Conservation (phyloP, 1,140 invertebrate species). For the Rhopalosiphum maidis region DNA sequence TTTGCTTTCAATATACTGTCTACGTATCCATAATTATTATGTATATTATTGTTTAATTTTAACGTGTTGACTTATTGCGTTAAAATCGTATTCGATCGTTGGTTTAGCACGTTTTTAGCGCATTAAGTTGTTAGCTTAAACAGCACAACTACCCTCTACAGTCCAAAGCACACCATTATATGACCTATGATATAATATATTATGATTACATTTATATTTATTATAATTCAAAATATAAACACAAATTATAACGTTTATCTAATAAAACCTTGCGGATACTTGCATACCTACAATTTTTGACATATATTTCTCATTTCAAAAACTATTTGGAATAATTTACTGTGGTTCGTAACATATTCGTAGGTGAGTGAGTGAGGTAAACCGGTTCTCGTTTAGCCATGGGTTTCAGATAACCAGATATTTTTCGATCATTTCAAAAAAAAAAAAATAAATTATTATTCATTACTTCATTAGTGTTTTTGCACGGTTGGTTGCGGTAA, state of each 20-base stretch:
- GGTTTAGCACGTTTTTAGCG: constrained; percentile 37
- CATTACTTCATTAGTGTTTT: constrained; percentile 5
- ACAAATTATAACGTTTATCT: background rate
- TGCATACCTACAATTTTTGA: background rate
- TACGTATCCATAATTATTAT: background rate
- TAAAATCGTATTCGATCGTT: constrained; percentile 28
- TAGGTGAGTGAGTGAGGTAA: background rate
- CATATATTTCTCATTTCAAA: background rate
- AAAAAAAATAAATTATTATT: constrained; percentile 15
- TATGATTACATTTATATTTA: background rate
- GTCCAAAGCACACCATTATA: background rate
- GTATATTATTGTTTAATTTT: background rate
- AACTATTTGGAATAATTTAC: background rate
- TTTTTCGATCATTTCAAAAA: background rate
- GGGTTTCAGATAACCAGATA: background rate
- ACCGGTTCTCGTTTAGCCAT: background rate
- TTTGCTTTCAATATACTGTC: background rate
- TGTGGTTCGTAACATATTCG: background rate
- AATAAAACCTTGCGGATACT: background rate
- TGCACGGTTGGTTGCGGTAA: background rate
- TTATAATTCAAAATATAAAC: background rate
- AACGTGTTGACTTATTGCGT: background rate
- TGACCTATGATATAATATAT: background rate
- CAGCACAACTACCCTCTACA: background rate
- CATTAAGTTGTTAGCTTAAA: background rate